Evolutionary conservation across 2,113 vertebrate genomes (phyloP).

Genomic region (Seriola quinqueradiata): DNA sequence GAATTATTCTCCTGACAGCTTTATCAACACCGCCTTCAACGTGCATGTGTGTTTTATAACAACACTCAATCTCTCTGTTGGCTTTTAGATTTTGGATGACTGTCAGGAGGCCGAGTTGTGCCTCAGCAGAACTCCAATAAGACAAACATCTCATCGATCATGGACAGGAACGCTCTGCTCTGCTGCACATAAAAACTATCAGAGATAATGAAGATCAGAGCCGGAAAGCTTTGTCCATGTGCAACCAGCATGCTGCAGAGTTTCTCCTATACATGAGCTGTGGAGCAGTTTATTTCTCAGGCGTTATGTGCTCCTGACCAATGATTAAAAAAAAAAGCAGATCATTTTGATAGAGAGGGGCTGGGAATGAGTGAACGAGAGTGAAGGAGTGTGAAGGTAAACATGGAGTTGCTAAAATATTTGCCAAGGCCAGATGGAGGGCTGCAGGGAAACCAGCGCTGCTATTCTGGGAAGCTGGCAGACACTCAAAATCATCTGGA

Average conservation of each 20-base stretch:
- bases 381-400: slow-evolving; percentile 78
- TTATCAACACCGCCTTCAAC: slow-evolving; percentile 48
- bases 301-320: slow-evolving; percentile 12
- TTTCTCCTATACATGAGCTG: slow-evolving; percentile 22
- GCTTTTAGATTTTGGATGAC: slow-evolving; percentile 34
- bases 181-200: background rate
- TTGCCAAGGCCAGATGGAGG: slow-evolving; percentile 82
- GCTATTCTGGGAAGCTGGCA: slow-evolving; percentile 86
- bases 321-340: slow-evolving; percentile 49
- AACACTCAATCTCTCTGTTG: slow-evolving; percentile 31
- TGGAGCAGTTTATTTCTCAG: slow-evolving; percentile 42
- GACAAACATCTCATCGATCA: slow-evolving; percentile 63
- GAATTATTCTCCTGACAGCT: slow-evolving; percentile 46
- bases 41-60: slow-evolving; percentile 22
- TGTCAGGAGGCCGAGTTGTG: slow-evolving; percentile 56
- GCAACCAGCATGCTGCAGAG: slow-evolving; percentile 14
- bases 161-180: slow-evolving; percentile 55
- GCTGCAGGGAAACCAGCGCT: slow-evolving; percentile 76
- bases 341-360: slow-evolving; percentile 56
- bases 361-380: slow-evolving; percentile 68
- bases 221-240: slow-evolving; percentile 7
- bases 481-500: slow-evolving; percentile 84
- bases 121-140: slow-evolving; percentile 63
- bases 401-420: slow-evolving; percentile 84
- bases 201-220: slow-evolving; percentile 34